Conservation (phyloP, 2,888 invertebrate genomes). For the Eurytoma adleriae region DNA sequence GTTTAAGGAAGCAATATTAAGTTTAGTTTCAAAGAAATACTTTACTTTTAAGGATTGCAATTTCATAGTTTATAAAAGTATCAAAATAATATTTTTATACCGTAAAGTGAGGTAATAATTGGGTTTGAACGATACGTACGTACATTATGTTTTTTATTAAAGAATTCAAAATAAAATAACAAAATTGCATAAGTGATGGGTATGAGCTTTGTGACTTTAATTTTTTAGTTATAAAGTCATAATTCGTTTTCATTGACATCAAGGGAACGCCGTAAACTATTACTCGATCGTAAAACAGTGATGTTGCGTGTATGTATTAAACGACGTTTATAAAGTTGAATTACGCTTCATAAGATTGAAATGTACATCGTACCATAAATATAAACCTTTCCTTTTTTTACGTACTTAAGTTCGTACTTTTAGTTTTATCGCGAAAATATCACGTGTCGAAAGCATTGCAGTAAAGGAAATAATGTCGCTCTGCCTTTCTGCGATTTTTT, state of each 20-base stretch:
- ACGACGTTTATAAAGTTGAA: constrained; percentile 54
- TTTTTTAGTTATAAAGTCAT: constrained; percentile 37
- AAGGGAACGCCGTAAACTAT: constrained; percentile 51
- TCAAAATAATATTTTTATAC: too few relatives aligned
- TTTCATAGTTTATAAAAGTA: too few relatives aligned
- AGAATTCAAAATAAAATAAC: too few relatives aligned
- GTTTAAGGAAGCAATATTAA: too few relatives aligned
- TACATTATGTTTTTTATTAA: too few relatives aligned
- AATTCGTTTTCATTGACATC: constrained; percentile 51
- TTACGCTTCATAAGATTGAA: constrained; percentile 50
- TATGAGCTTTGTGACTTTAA: constrained; percentile 42
- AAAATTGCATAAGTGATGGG: constrained; percentile 10
- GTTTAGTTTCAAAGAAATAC: too few relatives aligned
- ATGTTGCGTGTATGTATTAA: constrained; percentile 50
- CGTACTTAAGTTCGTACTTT: constrained; percentile 37
- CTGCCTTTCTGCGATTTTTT: neutral
- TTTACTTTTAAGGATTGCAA: too few relatives aligned
- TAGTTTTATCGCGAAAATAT: constrained; percentile 41
- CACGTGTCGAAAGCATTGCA: constrained; percentile 22
- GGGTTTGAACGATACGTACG: too few relatives aligned
- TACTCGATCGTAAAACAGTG: constrained; percentile 52
- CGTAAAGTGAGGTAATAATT: too few relatives aligned
- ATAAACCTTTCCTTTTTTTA: constrained; percentile 46
- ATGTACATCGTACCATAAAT: constrained; percentile 43
- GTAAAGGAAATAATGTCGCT: neutral